Evolutionary conservation across 2,888 invertebrate genomes (phyloP).

Genomic region (Eupithecia vulgata): DNA sequence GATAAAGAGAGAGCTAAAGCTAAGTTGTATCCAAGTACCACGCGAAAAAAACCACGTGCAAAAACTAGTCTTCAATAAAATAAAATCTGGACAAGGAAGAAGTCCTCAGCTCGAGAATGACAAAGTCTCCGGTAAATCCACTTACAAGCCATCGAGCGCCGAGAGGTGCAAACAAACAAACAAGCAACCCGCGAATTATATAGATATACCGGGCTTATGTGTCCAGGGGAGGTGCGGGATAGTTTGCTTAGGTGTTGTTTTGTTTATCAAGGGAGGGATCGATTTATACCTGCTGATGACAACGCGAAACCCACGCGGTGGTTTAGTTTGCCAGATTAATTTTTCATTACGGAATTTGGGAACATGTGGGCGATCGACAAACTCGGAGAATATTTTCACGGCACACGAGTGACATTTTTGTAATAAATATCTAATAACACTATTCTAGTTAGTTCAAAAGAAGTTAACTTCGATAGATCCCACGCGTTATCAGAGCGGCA

Average conservation of each 20-base stretch:
- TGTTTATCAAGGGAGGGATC: conserved; percentile 1
- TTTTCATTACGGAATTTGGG: neutral
- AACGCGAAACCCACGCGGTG: neutral
- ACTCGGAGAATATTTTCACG: no score
- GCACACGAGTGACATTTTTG: no score
- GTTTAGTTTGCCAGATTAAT: neutral
- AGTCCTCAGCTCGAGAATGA: neutral
- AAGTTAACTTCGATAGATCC: no score
- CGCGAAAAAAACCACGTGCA: neutral
- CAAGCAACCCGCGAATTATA: conserved; percentile 13
- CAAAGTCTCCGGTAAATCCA: conserved; percentile 31
- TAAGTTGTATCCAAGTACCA: neutral
- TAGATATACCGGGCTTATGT: conserved; percentile 7
- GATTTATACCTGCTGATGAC: neutral
- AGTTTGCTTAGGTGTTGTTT: conserved; percentile 1
- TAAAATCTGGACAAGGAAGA: neutral
- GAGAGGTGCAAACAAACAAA: conserved; percentile 37
- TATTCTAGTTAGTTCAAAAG: no score
- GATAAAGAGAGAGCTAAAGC: neutral
- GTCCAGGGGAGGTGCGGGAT: neutral
- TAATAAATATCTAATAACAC: no score
- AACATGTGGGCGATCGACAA: neutral
- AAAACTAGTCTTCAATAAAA: neutral
- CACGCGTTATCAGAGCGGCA: no score
- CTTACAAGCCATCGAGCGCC: conserved; percentile 38